Evolutionary conservation across 2,113 vertebrate species (phyloP).

Genomic region (Plecturocebus donacophilus): DNA sequence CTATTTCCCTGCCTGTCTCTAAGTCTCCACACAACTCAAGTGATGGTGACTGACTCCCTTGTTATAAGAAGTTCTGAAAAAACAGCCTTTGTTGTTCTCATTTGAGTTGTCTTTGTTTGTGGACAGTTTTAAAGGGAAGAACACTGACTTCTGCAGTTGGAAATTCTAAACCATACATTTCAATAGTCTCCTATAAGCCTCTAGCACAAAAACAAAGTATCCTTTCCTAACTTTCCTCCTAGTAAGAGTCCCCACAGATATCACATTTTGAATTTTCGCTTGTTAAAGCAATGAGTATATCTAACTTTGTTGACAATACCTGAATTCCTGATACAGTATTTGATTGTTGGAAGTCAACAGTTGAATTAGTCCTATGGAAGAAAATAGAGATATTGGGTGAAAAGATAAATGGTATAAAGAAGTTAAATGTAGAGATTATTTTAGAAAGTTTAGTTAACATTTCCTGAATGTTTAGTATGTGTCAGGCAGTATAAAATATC

Average conservation of each 20-base stretch:
- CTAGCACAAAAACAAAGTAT: neutral
- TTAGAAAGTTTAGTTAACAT: neutral
- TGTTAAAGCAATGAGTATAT: neutral
- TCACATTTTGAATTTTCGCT: neutral
- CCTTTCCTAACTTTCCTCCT: neutral
- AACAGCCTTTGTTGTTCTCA: neutral
- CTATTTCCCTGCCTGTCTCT: fast-evolving
- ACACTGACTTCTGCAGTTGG: neutral
- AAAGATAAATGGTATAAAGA: neutral
- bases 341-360: neutral
- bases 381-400: neutral
- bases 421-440: neutral
- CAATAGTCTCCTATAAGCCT: neutral
- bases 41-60: neutral
- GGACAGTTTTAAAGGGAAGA: neutral
- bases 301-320: neutral
- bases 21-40: neutral
- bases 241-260: neutral
- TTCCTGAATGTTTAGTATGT: neutral
- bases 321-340: neutral
- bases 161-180: neutral
- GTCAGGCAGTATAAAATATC: neutral
- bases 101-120: neutral
- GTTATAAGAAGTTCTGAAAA: neutral
- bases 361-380: neutral